Evolutionary conservation across 2,888 invertebrate species (phyloP), one percentile per base, ranked within the genome.

Genomic region (Ornithoptera alexandrae): DNA sequence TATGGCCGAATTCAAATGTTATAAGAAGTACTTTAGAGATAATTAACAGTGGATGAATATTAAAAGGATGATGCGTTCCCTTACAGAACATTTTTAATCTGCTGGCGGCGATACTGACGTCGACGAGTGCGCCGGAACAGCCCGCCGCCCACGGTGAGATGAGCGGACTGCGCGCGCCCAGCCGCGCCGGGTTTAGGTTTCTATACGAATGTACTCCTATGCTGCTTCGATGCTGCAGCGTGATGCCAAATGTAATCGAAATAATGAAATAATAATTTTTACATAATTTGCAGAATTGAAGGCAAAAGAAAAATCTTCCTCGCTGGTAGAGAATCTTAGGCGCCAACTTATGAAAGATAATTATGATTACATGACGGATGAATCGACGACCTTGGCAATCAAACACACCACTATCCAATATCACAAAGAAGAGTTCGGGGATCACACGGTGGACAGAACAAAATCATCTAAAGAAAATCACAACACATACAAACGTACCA

Each of bases 261-360:
- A 4, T 22, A 22, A 12, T 12, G 24, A 8, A 2, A 22, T 58
- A 58, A 22, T 22, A 22, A 58, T 8, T 61, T 18, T 39, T 10
- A 39, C 39, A 10, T 10, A 17, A 18, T 36, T 60, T 65, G 15
- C 69, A 69, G 65, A 65, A 18, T 61, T 62, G 4, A 36, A 30
- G 7, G 30, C 30, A 46, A 58, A 65, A 15, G 71, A 67, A 17
- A 59, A 69, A n/a, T 66, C 72, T 1, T 66, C 66, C 53, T 50
- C 24, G 17, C 63, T 72, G 8, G 60, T 71, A 5, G 67, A 71
- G 65, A 65, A 68, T 12, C 71, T 86, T 30, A 79, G 84, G 0
- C 76, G 80, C 7, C 79, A 84, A 68, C 78, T 87, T 36, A 84
- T 84, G 80, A 68, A 72, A 2, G 76, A 85, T 70, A 87, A 87